These are phyloP conservation scores for Lucilia sericata DNA, from an alignment of 1,140 invertebrate species.

Conservation along the genomic window DNA sequence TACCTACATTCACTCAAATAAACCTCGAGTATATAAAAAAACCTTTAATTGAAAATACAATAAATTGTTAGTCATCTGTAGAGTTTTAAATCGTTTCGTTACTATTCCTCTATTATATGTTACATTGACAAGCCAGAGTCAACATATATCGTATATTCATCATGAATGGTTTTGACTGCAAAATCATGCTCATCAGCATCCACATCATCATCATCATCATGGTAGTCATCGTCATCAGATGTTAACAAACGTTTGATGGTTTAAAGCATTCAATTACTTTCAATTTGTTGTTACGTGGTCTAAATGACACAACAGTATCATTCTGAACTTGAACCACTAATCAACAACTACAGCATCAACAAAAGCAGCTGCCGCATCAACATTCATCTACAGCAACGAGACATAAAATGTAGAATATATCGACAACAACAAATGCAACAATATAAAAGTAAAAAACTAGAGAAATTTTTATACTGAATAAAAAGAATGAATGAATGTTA, in stretches of 20 bases:
- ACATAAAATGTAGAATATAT: neutral
- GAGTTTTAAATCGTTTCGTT: neutral
- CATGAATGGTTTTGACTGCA: neutral
- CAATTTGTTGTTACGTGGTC: conserved; percentile 28
- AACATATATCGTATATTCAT: neutral
- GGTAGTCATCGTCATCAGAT: neutral
- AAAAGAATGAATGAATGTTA: neutral
- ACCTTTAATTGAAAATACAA: neutral
- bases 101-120: neutral
- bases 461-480: neutral
- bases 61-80: neutral
- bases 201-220: neutral
- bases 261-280: conserved; percentile 29
- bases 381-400: neutral
- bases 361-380: neutral
- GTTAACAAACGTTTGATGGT: conserved; percentile 19
- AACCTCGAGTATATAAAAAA: neutral
- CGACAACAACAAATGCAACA: neutral
- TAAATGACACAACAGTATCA: conserved; percentile 29
- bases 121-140: neutral
- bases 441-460: neutral
- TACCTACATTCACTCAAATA: neutral
- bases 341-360: neutral
- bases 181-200: neutral
- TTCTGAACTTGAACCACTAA: conserved; percentile 20